Base-by-base conservation (phyloP, 2,113 vertebrate genomes). In the Aythya baeri region DNA sequence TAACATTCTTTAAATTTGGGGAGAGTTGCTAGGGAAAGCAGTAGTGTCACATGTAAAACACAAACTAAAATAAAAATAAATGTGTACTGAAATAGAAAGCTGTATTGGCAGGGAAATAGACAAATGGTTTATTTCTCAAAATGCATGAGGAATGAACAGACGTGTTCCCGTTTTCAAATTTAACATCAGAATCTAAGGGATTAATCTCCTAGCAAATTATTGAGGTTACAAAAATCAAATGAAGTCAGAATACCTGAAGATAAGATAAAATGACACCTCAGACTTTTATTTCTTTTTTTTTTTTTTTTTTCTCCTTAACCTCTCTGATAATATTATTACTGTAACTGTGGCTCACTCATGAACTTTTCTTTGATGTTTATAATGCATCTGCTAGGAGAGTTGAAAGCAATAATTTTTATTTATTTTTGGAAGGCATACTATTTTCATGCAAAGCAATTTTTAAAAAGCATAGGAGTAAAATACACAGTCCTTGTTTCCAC, bases 221-320 rank as follows among this genome's bases (percentile, higher is more conserved):
- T 83, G 61, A 91, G 46, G 79, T 77, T 91, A 43, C 38, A 91
- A 91, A 44, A 78, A 86, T 86, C 61, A 94, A 95, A 94, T 83
- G 55, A 86, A 91, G 49, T 88, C 75, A 90, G 29, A 43, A 81
- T 86, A 95, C 62, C 34, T 91, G 76, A 80, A 93, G 83, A 95
- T 95, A 95, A 83, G 20, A n/a, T 95, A 74, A 93, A 95, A 91
- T 93, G 79, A 94, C 83, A 96, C 91, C 96, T 94, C 89, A 88
- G 38, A 21, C 7, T 66, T 68, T 61, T 86, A 26, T 83, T 81
- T 80, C 12, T 67, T 14, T 44, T 84, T 91, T 89, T 49, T 49
- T 49, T 49, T 49, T 46, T 46, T 65, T 88, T 46, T 83, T 84
- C 73, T 67, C 14, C 54, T 84, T 91, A 54, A 21, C 52, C 22